These are phyloP conservation scores for Zeugodacus cucurbitae DNA, from an alignment of 1,140 invertebrate species.

Conservation along the genomic window DNA sequence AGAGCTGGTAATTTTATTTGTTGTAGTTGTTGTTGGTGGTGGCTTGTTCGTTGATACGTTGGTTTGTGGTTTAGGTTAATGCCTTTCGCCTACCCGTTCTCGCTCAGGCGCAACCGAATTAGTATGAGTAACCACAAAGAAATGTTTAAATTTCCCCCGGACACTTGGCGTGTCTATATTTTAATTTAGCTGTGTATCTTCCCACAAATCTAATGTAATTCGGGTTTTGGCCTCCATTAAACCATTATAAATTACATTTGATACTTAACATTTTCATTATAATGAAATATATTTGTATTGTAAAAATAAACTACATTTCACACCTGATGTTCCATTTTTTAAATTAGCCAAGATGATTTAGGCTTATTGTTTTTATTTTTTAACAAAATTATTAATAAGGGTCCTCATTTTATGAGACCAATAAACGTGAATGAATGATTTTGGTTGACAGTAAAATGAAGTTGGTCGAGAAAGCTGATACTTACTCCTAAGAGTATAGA, in stretches of 20 bases:
- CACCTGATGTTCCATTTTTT: background rate
- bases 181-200: background rate
- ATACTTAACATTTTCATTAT: background rate
- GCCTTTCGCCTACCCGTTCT: background rate
- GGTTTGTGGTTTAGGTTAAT: background rate
- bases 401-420: no score
- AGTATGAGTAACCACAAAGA: background rate
- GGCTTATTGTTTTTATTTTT: background rate
- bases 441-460: no score
- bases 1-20: background rate
- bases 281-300: background rate
- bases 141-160: background rate
- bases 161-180: background rate
- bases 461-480: no score
- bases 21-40: background rate
- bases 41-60: background rate
- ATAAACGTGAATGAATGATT: no score
- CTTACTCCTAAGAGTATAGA: no score
- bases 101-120: background rate
- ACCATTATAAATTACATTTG: background rate
- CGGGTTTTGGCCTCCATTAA: background rate
- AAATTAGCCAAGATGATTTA: background rate
- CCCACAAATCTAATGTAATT: background rate
- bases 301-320: background rate
- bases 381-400: background rate